Percentiles rank a stretch among this genome's conserved stretches.
phyloP scores from a whole-genome alignment of 2,888 invertebrate species.

The Apodemia zela region DNA sequence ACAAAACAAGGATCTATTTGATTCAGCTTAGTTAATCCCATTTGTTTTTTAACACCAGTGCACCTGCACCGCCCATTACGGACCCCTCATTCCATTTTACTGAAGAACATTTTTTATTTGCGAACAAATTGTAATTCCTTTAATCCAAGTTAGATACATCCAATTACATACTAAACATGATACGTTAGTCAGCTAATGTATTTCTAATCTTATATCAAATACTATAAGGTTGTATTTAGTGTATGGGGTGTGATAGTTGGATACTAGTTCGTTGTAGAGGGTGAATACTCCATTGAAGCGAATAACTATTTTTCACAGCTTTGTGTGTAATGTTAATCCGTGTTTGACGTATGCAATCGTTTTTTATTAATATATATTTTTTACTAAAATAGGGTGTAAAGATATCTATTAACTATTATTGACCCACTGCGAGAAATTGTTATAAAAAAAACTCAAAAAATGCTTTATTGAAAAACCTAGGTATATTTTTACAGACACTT shows the following conservation, averaged over 20 bases:
- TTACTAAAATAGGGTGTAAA: constrained; percentile 17
- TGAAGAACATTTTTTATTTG: constrained; percentile 62
- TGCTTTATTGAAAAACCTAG: too few species aligned
- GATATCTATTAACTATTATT: constrained; percentile 44
- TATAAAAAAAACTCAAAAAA: too few species aligned
- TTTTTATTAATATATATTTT: constrained; percentile 66
- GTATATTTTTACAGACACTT: too few species aligned
- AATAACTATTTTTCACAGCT: constrained; percentile 71
- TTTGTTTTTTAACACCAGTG: constrained; percentile 47
- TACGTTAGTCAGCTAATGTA: constrained; percentile 22
- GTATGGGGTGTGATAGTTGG: constrained; percentile 29
- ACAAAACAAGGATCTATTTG: constrained; percentile 35
- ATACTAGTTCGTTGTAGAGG: constrained; percentile 42
- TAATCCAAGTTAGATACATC: constrained; percentile 76
- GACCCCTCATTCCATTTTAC: constrained; percentile 45
- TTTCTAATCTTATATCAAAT: constrained; percentile 21
- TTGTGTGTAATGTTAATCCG: constrained; percentile 69
- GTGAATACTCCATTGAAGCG: constrained; percentile 51
- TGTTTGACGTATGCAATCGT: constrained; percentile 71
- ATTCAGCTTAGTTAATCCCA: constrained; percentile 46
- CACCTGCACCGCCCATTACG: constrained; percentile 65
- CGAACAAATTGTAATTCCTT: constrained; percentile 75
- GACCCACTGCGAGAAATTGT: constrained; percentile 25
- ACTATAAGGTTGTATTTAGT: constrained; percentile 37
- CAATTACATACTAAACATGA: constrained; percentile 70